Conservation (phyloP, 2,113 vertebrate genomes). For the Sander vitreus region DNA sequence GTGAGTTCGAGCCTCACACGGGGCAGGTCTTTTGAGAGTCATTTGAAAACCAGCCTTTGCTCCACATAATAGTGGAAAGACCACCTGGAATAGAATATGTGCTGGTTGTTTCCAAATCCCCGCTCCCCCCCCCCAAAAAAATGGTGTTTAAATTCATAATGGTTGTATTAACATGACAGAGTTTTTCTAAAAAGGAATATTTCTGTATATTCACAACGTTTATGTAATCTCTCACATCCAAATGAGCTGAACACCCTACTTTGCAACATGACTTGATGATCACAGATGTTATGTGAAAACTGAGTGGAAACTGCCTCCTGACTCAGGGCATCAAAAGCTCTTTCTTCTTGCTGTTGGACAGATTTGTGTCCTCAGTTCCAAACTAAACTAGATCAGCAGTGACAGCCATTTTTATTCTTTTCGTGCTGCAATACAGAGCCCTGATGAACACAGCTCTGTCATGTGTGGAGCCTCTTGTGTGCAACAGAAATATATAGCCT, state of each 20-base stretch:
- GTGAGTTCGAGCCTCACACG: slow-evolving; percentile 71
- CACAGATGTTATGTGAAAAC: too few relatives aligned
- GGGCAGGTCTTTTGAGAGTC: slow-evolving; percentile 23
- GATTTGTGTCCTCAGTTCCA: neutral
- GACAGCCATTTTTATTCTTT: neutral
- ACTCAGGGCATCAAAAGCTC: neutral
- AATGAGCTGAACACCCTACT: neutral
- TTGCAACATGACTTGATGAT: neutral
- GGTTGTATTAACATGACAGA: too few relatives aligned
- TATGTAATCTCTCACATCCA: neutral
- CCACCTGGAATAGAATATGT: too few relatives aligned
- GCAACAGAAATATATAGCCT: neutral
- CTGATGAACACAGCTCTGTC: neutral
- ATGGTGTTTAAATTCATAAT: neutral
- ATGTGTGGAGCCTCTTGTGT: neutral
- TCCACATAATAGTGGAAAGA: too few relatives aligned
- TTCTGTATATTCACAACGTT: neutral
- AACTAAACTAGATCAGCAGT: neutral
- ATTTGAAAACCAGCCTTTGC: neutral
- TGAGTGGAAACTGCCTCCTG: neutral
- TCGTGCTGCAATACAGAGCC: neutral
- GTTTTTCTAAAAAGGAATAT: neutral
- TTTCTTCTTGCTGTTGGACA: slow-evolving; percentile 4
- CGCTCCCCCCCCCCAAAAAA: neutral
- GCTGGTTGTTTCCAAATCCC: too few relatives aligned